Percentiles rank a stretch among this genome's conserved stretches.
Conservation (phyloP, 2,797 vertebrate genomes). For the Channallabes apus region DNA sequence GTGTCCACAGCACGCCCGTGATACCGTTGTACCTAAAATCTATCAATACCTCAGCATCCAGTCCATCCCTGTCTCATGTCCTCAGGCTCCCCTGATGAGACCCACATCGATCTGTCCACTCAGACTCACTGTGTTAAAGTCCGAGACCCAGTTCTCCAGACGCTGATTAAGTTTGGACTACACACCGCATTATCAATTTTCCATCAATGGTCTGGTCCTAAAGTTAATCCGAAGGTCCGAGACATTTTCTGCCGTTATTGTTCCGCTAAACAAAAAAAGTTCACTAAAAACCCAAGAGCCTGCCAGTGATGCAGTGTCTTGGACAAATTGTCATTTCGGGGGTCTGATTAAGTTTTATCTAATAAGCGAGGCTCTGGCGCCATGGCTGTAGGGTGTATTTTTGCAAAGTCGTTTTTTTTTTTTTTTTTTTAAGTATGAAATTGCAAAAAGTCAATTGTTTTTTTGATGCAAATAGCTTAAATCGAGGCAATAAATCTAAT, state of each 20-base stretch:
- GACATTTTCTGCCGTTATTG: background rate
- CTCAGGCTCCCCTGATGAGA: slow-evolving; percentile 26
- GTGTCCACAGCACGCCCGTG: slow-evolving; percentile 19
- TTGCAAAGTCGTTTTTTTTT: background rate
- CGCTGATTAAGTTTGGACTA: slow-evolving; percentile 15
- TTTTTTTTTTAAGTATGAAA: background rate
- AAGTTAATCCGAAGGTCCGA: slow-evolving; percentile 18
- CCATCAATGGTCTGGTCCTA: slow-evolving; percentile 8
- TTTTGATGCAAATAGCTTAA: slow-evolving; percentile 25
- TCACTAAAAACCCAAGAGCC: slow-evolving; percentile 17
- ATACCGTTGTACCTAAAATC: background rate
- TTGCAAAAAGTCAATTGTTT: slow-evolving; percentile 2
- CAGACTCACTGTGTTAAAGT: slow-evolving; percentile 22
- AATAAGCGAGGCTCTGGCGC: slow-evolving; percentile 21
- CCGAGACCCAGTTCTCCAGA: slow-evolving; percentile 22
- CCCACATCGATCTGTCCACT: slow-evolving; percentile 29
- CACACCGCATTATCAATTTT: slow-evolving; percentile 30
- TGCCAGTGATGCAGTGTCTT: slow-evolving; percentile 5
- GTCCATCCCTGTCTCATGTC: slow-evolving; percentile 19
- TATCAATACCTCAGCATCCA: slow-evolving; percentile 19
- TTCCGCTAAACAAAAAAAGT: slow-evolving; percentile 14
- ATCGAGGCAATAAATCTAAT: slow-evolving; percentile 34
- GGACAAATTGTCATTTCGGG: slow-evolving; percentile 9
- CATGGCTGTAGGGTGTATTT: slow-evolving; percentile 22
- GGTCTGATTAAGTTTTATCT: slow-evolving; percentile 28